Conservation (phyloP, 1,140 invertebrate species). For the Aphidius ervi region DNA sequence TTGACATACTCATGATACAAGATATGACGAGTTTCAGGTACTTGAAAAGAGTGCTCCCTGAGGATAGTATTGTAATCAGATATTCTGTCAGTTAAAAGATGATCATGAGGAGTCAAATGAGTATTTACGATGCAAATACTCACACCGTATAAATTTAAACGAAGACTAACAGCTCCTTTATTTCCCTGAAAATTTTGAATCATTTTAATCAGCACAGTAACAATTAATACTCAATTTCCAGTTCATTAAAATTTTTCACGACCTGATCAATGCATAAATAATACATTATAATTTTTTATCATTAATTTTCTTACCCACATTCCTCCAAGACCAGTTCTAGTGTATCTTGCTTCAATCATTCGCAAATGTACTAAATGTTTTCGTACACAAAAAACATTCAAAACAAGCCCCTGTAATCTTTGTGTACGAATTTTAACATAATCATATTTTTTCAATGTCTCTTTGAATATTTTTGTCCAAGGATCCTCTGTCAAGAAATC, state of each 20-base stretch:
- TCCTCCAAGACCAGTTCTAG: conserved; percentile 82
- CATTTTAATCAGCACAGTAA: too few relatives aligned
- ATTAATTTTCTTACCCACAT: conserved; percentile 64
- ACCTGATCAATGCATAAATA: too few relatives aligned
- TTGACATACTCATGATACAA: conserved; percentile 79
- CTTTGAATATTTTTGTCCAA: conserved; percentile 75
- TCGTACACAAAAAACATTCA: conserved; percentile 71
- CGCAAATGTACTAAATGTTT: conserved; percentile 75
- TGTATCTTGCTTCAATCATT: conserved; percentile 79
- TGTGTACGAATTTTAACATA: conserved; percentile 76
- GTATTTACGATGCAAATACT: conserved; percentile 84
- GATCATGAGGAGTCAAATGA: conserved; percentile 84
- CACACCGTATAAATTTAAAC: conserved; percentile 80
- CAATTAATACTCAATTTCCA: too few relatives aligned
- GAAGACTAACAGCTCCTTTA: conserved; percentile 86
- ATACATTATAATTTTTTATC: conserved; percentile 13
- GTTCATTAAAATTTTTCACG: too few relatives aligned
- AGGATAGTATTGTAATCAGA: conserved; percentile 83
- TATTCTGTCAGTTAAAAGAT: conserved; percentile 73
- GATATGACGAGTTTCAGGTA: conserved; percentile 73
- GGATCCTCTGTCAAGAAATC: conserved; percentile 79
- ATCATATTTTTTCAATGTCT: conserved; percentile 63
- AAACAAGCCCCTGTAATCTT: conserved; percentile 73
- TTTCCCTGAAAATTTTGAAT: conserved; percentile 70
- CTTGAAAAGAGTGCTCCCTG: conserved; percentile 66